These are phyloP conservation scores for Adelphocoris suturalis DNA, from an alignment of 2,888 invertebrate species.

Conservation along the genomic window DNA sequence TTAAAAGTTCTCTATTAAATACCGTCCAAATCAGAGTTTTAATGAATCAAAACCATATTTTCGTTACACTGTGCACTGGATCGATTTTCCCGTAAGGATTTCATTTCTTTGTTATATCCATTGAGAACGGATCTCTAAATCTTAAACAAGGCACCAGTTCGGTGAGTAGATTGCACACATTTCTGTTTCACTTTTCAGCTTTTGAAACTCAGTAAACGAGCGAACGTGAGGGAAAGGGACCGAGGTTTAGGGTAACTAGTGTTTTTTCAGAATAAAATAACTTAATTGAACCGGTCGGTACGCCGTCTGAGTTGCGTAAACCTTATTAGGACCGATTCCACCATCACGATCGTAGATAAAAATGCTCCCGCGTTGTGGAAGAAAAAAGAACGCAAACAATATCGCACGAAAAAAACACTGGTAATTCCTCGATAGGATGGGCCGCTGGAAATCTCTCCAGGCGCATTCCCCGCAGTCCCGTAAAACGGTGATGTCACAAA, in stretches of 20 bases:
- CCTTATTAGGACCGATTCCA: slow-evolving; percentile 18
- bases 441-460: slow-evolving; percentile 36
- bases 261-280: slow-evolving; percentile 34
- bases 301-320: slow-evolving; percentile 28
- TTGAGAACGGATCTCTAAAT: background rate
- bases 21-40: no score
- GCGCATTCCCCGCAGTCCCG: slow-evolving; percentile 33
- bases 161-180: background rate
- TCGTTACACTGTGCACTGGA: no score
- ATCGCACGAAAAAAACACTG: slow-evolving; percentile 21
- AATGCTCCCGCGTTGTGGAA: background rate
- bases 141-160: no score
- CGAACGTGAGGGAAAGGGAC: slow-evolving; percentile 45
- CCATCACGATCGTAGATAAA: slow-evolving; percentile 32
- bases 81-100: background rate
- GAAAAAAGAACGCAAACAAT: slow-evolving; percentile 1
- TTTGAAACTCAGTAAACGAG: slow-evolving; percentile 22
- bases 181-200: slow-evolving; percentile 12
- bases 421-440: slow-evolving; percentile 32
- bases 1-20: no score
- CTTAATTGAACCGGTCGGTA: slow-evolving; percentile 46
- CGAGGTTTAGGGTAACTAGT: slow-evolving; percentile 17
- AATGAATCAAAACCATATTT: no score
- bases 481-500: slow-evolving; percentile 68
- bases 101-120: background rate